Evolutionary conservation across 2,888 invertebrate species (phyloP).

Genomic region (Ecdyonurus torrentis): DNA sequence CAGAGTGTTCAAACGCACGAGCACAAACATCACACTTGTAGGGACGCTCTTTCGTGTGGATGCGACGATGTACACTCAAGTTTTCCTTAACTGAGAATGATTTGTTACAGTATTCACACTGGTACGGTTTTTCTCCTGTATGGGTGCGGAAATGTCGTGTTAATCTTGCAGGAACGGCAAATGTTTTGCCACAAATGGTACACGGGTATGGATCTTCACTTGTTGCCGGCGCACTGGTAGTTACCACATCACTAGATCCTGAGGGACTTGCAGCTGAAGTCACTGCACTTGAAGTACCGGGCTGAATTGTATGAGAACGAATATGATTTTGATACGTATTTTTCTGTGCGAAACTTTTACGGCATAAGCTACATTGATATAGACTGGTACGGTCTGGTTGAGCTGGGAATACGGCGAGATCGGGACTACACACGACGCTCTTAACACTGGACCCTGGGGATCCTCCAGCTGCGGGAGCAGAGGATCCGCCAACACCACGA

Average conservation of each 20-base stretch:
- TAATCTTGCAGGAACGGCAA: slow-evolving; percentile 74
- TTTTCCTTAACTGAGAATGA: slow-evolving; percentile 88
- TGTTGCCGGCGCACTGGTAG: slow-evolving; percentile 17
- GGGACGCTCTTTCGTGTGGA: slow-evolving; percentile 82
- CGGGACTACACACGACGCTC: slow-evolving; percentile 41
- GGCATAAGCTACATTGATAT: slow-evolving; percentile 51
- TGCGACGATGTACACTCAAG: slow-evolving; percentile 69
- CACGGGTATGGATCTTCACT: slow-evolving; percentile 64
- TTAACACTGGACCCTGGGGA: slow-evolving; percentile 25
- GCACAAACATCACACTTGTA: slow-evolving; percentile 80
- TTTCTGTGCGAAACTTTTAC: slow-evolving; percentile 56
- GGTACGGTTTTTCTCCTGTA: slow-evolving; percentile 79
- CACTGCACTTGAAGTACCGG: slow-evolving; percentile 15
- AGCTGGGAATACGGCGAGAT: slow-evolving; percentile 29
- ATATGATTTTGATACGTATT: slow-evolving; percentile 55
- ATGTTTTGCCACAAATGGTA: slow-evolving; percentile 79
- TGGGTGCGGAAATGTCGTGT: slow-evolving; percentile 76
- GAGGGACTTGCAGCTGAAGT: slow-evolving; percentile 18
- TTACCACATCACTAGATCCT: slow-evolving; percentile 16
- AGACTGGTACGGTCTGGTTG: slow-evolving; percentile 22
- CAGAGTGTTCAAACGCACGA: slow-evolving; percentile 79
- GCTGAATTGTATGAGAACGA: slow-evolving; percentile 40
- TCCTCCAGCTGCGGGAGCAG: slow-evolving; percentile 8
- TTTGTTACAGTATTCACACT: slow-evolving; percentile 83
- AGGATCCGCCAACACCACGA: not conserved